Conservation (phyloP, 1,140 invertebrate species). For the Drosophila subobscura region DNA sequence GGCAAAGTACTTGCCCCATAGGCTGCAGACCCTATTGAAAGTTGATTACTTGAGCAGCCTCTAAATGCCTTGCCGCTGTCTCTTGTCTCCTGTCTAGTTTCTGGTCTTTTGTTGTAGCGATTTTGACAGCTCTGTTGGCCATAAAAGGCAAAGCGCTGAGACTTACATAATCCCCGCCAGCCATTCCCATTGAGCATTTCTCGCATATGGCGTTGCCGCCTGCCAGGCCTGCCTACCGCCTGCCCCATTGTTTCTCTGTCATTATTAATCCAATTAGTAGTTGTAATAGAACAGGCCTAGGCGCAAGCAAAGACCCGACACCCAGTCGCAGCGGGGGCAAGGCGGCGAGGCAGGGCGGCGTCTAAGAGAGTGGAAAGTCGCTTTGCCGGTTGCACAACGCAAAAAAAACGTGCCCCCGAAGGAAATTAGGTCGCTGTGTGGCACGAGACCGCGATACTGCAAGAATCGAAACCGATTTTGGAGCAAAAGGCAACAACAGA, state of each 20-base stretch:
- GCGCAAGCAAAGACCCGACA: constrained; percentile 11
- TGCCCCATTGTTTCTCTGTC: constrained; percentile 69
- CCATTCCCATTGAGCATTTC: constrained; percentile 47
- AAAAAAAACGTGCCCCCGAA: constrained; percentile 43
- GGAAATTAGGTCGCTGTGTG: constrained; percentile 47
- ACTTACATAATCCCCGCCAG: constrained; percentile 61
- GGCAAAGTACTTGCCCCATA: constrained; percentile 6
- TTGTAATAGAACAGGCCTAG: constrained; percentile 59
- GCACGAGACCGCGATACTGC: constrained; percentile 36
- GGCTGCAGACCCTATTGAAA: constrained; percentile 44
- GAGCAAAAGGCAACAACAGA: constrained; percentile 30
- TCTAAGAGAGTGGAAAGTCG: neutral
- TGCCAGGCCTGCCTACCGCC: neutral
- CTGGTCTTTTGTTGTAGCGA: constrained; percentile 25
- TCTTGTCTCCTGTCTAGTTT: constrained; percentile 43
- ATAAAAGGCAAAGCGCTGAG: constrained; percentile 33
- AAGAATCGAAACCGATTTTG: constrained; percentile 41
- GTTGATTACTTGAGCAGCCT: constrained; percentile 36
- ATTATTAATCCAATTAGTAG: constrained; percentile 76
- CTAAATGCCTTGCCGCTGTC: constrained; percentile 27
- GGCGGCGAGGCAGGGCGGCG: neutral
- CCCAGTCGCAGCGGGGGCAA: neutral
- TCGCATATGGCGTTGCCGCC: constrained; percentile 45
- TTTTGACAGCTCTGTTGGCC: constrained; percentile 46
- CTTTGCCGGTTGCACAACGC: constrained; percentile 41